Evolutionary conservation across 2,113 vertebrate species (phyloP).

Genomic region (Nanorana parkeri): DNA sequence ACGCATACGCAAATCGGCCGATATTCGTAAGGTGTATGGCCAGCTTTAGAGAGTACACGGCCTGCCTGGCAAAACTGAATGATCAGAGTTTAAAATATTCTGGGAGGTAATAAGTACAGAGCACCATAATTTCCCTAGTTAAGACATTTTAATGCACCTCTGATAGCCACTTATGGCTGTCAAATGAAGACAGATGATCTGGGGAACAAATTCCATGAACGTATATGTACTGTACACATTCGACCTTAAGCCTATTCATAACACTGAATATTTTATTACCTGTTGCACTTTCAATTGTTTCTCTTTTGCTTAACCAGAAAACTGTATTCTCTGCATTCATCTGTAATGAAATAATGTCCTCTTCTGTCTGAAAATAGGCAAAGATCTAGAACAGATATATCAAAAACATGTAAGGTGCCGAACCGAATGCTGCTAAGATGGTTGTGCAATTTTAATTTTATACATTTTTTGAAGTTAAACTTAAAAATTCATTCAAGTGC

Average conservation of each 20-base stretch:
- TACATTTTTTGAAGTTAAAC: too few species aligned
- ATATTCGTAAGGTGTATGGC: too few species aligned
- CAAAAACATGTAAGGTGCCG: not conserved
- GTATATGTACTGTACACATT: not conserved
- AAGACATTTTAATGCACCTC: not conserved
- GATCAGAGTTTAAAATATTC: too few species aligned
- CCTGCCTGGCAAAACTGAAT: too few species aligned
- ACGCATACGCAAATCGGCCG: too few species aligned
- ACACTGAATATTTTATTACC: not conserved
- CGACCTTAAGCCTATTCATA: not conserved
- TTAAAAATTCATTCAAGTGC: too few species aligned
- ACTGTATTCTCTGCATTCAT: slow-evolving; percentile 66
- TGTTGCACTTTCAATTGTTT: slow-evolving; percentile 71
- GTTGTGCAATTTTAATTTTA: too few species aligned
- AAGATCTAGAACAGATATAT: slow-evolving; percentile 69
- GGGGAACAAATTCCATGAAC: not conserved
- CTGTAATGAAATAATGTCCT: slow-evolving; percentile 38
- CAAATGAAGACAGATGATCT: too few species aligned
- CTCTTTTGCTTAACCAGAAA: slow-evolving; percentile 70
- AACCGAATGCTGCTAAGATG: not conserved
- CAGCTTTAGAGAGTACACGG: too few species aligned
- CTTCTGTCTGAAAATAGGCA: slow-evolving; percentile 67
- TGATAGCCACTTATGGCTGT: too few species aligned
- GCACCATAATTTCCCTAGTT: not conserved
- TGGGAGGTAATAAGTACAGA: not conserved